Evolutionary conservation across 1,140 invertebrate genomes (phyloP).

Genomic region (Grapholita molesta): DNA sequence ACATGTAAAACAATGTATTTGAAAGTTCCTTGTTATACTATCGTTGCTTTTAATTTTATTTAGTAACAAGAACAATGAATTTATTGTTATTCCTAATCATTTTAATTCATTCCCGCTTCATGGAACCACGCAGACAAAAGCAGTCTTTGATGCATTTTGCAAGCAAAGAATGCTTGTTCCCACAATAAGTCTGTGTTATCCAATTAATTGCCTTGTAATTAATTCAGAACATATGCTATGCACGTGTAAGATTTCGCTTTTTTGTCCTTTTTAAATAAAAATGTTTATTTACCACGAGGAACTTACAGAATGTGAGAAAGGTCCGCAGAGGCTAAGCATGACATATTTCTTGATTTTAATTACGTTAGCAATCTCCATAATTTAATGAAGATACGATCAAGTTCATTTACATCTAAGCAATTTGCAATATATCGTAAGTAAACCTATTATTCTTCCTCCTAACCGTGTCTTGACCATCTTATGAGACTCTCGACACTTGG

Average conservation of each 20-base stretch:
- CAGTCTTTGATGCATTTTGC: not conserved
- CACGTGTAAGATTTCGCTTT: not conserved
- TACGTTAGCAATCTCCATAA: not conserved
- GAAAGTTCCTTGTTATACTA: too few relatives aligned
- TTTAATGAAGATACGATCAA: too few relatives aligned
- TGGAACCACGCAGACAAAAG: not conserved
- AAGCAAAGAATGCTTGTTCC: not conserved
- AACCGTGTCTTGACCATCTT: too few relatives aligned
- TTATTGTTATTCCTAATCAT: not conserved
- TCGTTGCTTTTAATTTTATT: too few relatives aligned
- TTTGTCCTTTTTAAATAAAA: not conserved
- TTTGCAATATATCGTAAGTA: too few relatives aligned
- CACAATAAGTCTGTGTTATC: not conserved
- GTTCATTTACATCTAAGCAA: too few relatives aligned
- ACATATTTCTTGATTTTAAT: not conserved
- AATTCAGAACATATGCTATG: not conserved
- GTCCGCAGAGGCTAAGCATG: too few relatives aligned
- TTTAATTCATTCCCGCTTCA: conserved; percentile 3
- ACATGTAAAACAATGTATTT: too few relatives aligned
- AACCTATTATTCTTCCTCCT: too few relatives aligned
- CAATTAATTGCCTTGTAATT: not conserved
- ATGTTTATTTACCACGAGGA: not conserved
- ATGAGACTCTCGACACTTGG: too few relatives aligned
- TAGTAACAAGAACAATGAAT: not conserved
- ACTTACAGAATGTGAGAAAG: not conserved